Evolutionary conservation across 2,113 vertebrate species (phyloP).

Genomic region (Rhinoderma darwinii): DNA sequence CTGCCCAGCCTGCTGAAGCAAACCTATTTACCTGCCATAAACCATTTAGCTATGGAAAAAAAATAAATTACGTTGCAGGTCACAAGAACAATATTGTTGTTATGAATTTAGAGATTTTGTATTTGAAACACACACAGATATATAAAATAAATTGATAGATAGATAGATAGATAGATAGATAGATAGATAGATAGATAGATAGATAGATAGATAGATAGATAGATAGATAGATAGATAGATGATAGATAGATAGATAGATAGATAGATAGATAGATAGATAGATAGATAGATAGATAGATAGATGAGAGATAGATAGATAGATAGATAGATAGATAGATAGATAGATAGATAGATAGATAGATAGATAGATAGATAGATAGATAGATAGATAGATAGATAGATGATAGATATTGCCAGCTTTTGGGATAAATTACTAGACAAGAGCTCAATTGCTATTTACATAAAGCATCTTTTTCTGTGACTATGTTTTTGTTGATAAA

Average conservation of each 20-base stretch:
- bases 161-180: neutral
- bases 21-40: slow-evolving; percentile 93
- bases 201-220: slow-evolving; percentile 1
- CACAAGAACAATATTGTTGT: neutral
- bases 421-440: neutral
- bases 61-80: neutral
- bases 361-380: slow-evolving; percentile 47
- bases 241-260: neutral
- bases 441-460: neutral
- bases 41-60: slow-evolving; percentile 76
- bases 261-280: neutral
- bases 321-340: slow-evolving; percentile 1
- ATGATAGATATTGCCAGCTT: slow-evolving; percentile 10
- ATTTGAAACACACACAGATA: neutral
- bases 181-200: slow-evolving; percentile 20
- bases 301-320: slow-evolving; percentile 18
- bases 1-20: slow-evolving; percentile 78
- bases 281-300: slow-evolving; percentile 5
- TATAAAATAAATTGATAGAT: slow-evolving; percentile 1
- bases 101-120: neutral
- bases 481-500: slow-evolving; percentile 35
- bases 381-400: slow-evolving; percentile 41
- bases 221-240: slow-evolving; percentile 3
- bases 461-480: neutral
- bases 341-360: slow-evolving; percentile 23